phyloP scores from a whole-genome alignment of 2,888 invertebrate species.

The Tachina grossa region DNA sequence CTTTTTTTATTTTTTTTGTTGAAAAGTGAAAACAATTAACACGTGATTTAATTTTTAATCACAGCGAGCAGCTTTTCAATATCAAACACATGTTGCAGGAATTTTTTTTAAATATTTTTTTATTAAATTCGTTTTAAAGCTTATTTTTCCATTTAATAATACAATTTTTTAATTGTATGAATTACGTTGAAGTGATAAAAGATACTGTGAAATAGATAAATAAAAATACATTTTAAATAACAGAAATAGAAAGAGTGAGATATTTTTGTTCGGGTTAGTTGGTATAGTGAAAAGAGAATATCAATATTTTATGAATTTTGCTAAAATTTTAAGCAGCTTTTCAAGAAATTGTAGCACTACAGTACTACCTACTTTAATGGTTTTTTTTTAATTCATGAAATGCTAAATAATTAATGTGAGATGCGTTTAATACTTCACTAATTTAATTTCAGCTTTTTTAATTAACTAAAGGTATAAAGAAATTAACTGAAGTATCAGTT shows the following conservation, averaged over 20 bases:
- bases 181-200: not conserved
- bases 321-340: no score
- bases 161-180: not conserved
- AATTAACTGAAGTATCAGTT: no score
- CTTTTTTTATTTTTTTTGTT: not conserved
- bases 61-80: conserved; percentile 7
- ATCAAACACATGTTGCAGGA: conserved; percentile 31
- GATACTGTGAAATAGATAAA: conserved; percentile 6
- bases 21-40: conserved; percentile 48
- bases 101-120: not conserved
- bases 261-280: not conserved
- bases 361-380: no score
- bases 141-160: conserved; percentile 4
- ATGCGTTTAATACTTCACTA: no score
- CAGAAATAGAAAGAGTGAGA: not conserved
- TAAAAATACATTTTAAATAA: not conserved
- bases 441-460: no score
- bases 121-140: not conserved
- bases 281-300: not conserved
- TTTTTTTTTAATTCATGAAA: no score
- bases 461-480: no score
- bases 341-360: no score
- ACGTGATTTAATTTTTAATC: conserved; percentile 46
- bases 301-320: no score
- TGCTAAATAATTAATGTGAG: no score